Conservation (phyloP, 2,113 vertebrate genomes). For the Saguinus imperator region DNA sequence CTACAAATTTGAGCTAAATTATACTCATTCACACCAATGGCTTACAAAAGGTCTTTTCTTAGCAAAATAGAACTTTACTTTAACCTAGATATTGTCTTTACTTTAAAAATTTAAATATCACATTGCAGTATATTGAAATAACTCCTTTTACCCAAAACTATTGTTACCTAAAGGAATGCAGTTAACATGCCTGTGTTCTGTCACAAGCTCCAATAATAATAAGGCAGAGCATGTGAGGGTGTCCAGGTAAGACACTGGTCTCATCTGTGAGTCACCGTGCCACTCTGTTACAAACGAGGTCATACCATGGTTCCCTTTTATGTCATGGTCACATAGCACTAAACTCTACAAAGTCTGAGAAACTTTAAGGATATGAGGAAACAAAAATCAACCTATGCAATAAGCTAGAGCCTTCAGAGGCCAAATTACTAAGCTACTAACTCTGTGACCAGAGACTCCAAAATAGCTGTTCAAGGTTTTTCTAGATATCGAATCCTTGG, state of each 20-base stretch:
- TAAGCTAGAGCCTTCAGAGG: background rate
- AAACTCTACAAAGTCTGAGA: background rate
- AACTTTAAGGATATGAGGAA: background rate
- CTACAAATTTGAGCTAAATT: slow-evolving; percentile 46
- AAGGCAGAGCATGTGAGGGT: slow-evolving; percentile 7
- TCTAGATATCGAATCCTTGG: background rate
- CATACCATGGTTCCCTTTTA: background rate
- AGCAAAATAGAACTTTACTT: background rate
- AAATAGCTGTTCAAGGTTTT: background rate
- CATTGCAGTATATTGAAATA: slow-evolving; percentile 34
- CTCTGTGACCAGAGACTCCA: background rate
- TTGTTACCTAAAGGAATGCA: background rate
- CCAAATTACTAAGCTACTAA: background rate
- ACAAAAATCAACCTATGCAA: background rate
- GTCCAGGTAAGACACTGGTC: slow-evolving; percentile 14
- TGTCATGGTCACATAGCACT: background rate
- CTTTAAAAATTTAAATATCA: slow-evolving; percentile 25
- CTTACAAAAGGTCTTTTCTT: background rate
- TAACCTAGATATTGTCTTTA: slow-evolving; percentile 61
- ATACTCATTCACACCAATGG: background rate
- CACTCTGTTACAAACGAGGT: background rate
- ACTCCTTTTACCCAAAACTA: slow-evolving; percentile 49
- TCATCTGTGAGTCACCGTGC: slow-evolving; percentile 32
- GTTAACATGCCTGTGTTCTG: slow-evolving; percentile 7
- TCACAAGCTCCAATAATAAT: slow-evolving; percentile 26